Evolutionary conservation across 2,888 invertebrate species (phyloP), one percentile per base, ranked within the genome.

Genomic region (Sesamia inferens): DNA sequence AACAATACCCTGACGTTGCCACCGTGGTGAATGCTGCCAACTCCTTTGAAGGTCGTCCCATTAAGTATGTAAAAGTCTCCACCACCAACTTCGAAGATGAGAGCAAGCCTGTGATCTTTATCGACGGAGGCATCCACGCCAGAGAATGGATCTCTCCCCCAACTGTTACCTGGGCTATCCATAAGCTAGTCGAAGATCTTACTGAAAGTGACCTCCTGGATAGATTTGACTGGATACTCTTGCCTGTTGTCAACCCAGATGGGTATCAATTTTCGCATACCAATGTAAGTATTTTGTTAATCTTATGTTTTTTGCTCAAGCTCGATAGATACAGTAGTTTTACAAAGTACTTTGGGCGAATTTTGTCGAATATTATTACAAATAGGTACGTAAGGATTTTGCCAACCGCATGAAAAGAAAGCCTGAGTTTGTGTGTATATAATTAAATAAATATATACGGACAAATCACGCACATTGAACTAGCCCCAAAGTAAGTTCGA

Each of bases 61-160:
- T 97, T 71, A 95, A 95, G 64, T 96, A 96, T 73, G 89, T 97
- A 31, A 97, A 97, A 87, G 96, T 97, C 62, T 97, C 97, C 16
- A 96, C 93, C 63, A 95, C 96, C 42, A 94, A 95, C 74, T 94
- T 93, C 62, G 85, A 92, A 77, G 94, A 95, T 57, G 48, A 67
- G 0, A 90, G 87, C n/a, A 97, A 97, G 70, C 97, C 97, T 0
- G 93, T 96, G 5, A 96, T 97, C 82, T 92, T 97, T 78, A 94
- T 97, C 47, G 97, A 97, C 78, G 97, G 95, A 63, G 97, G 97
- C 2, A 97, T 97, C 69, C 97, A 97, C 87, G 96, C 97, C 0
- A 96, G 98, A 66, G 98, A 98, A 92, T 98, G 98, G 98, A 97
- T 97, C 76, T 96, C 98, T 0, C 97, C 97, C 0, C 96, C 97